Evolutionary conservation across 2,888 invertebrate species (phyloP).

Genomic region (Adelphocoris suturalis): DNA sequence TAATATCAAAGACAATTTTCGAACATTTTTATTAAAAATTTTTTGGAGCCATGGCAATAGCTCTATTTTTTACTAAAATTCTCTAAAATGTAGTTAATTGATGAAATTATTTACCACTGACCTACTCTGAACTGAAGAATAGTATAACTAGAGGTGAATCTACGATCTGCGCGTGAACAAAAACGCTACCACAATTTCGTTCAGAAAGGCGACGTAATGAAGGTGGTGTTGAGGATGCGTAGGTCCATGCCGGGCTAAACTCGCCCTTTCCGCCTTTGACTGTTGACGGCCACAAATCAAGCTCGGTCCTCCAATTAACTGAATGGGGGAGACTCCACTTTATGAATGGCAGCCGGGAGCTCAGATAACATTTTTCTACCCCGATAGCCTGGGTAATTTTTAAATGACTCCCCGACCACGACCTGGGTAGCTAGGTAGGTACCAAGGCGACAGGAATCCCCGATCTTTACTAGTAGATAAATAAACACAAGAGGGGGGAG

Average conservation of each 20-base stretch:
- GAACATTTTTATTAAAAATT: no score
- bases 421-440: not conserved
- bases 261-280: conserved; percentile 11
- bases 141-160: not conserved
- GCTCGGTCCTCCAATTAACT: conserved; percentile 47
- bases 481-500: not conserved
- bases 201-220: not conserved
- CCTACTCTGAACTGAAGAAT: no score
- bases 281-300: conserved; percentile 50
- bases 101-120: no score
- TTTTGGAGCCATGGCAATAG: no score
- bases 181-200: not conserved
- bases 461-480: conserved; percentile 27
- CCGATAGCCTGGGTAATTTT: conserved; percentile 53
- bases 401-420: conserved; percentile 48
- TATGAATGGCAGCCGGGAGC: conserved; percentile 55
- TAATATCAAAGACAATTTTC: no score
- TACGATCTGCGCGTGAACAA: not conserved
- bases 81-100: no score
- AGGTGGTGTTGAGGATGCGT: not conserved
- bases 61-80: no score
- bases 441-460: conserved; percentile 36
- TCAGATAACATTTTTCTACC: conserved; percentile 52
- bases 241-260: not conserved
- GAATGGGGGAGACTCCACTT: conserved; percentile 48